These are phyloP conservation scores for Cacoxenus indagator DNA, from an alignment of 2,888 invertebrate species.

Conservation along the genomic window DNA sequence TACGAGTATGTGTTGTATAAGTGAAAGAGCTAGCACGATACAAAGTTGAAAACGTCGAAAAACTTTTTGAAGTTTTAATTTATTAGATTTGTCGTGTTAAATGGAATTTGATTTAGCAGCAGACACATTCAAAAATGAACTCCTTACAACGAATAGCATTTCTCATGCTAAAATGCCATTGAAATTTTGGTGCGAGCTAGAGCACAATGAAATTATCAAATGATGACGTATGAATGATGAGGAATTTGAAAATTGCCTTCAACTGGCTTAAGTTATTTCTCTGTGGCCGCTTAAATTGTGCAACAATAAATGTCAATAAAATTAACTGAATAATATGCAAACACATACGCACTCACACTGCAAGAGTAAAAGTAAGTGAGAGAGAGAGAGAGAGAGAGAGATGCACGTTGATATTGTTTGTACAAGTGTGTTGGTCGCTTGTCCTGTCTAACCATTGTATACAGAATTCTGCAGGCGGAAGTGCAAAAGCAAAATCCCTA, in stretches of 20 bases:
- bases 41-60: slow-evolving; percentile 58
- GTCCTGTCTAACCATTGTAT: background rate
- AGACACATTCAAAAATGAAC: no score
- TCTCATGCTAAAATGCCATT: background rate
- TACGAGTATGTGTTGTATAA: slow-evolving; percentile 15
- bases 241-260: background rate
- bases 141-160: no score
- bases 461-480: background rate
- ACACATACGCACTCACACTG: no score
- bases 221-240: no score
- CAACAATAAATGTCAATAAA: slow-evolving; percentile 3
- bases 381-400: no score
- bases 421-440: background rate
- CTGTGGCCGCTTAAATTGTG: background rate
- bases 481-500: slow-evolving; percentile 7
- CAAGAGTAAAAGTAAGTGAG: no score
- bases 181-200: background rate
- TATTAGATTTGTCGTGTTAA: slow-evolving; percentile 63
- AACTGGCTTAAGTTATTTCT: background rate
- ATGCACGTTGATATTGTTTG: background rate
- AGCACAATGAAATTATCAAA: no score
- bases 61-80: slow-evolving; percentile 63
- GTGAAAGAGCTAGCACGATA: no score
- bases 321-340: slow-evolving; percentile 10
- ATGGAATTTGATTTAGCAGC: slow-evolving; percentile 63